Evolutionary conservation across 1,140 invertebrate genomes (phyloP).

Genomic region (Drosophila ercepeae): DNA sequence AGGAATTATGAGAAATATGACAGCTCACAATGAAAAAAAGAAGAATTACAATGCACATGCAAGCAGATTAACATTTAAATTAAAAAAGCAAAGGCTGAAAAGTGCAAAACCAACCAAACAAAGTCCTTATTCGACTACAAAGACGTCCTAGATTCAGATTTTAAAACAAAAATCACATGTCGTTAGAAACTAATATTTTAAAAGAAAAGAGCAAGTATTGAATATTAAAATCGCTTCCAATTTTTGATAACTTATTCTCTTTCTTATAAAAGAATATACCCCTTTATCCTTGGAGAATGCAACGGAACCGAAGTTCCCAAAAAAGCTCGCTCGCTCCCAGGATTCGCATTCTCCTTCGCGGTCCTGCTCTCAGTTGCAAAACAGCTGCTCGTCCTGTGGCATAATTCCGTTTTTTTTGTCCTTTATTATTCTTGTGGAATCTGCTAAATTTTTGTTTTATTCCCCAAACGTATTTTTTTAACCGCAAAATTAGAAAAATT

Average conservation of each 20-base stretch:
- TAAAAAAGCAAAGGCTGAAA: constrained; percentile 55
- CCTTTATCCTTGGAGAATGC: background rate
- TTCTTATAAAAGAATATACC: constrained; percentile 1
- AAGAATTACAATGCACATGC: constrained; percentile 35
- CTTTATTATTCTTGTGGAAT: constrained; percentile 38
- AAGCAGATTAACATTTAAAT: constrained; percentile 74
- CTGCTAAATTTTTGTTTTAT: constrained; percentile 27
- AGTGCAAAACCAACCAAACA: constrained; percentile 28
- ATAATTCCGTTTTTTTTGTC: constrained; percentile 47
- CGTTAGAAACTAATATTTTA: background rate
- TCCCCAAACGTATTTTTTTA: constrained; percentile 3
- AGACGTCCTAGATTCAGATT: background rate
- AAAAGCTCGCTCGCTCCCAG: constrained; percentile 45
- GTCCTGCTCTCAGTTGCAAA: constrained; percentile 25
- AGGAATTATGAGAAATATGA: constrained; percentile 69
- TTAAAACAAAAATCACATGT: background rate
- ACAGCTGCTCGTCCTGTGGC: constrained; percentile 58
- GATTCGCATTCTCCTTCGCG: constrained; percentile 18
- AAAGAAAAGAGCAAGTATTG: background rate
- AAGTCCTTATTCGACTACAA: background rate
- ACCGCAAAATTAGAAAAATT: background rate
- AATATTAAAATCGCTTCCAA: background rate
- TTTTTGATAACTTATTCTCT: background rate
- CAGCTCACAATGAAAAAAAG: constrained; percentile 29
- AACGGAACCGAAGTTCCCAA: constrained; percentile 17